Conservation (phyloP, 2,113 vertebrate genomes). For the Chelonoidis abingdonii region DNA sequence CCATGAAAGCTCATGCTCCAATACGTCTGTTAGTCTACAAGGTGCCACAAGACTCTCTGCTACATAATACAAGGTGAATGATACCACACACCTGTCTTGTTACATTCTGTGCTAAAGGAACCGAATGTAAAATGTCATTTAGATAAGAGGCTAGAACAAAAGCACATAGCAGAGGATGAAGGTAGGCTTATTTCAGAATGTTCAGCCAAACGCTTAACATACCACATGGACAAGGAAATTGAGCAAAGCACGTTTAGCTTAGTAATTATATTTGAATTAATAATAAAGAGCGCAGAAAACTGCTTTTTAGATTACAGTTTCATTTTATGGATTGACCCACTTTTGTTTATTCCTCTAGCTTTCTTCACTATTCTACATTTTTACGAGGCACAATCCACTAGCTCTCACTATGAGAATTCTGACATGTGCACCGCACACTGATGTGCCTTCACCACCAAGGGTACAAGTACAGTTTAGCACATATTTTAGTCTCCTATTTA, state of each 20-base stretch:
- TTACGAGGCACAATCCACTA: neutral
- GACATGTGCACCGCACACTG: neutral
- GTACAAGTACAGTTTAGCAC: neutral
- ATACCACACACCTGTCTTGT: neutral
- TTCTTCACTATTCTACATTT: neutral
- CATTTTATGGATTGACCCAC: neutral
- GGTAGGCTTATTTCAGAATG: neutral
- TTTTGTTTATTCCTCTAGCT: neutral
- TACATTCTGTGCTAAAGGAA: neutral
- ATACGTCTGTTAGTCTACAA: no score
- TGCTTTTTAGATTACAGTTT: neutral
- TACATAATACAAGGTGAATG: neutral
- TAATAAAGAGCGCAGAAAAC: neutral
- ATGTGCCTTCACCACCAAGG: neutral
- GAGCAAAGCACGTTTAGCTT: neutral
- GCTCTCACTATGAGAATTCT: neutral
- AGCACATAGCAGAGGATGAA: neutral
- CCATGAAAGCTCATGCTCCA: no score
- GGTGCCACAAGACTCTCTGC: no score
- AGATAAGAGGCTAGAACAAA: accelerated
- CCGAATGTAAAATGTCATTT: neutral
- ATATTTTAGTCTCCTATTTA: accelerated
- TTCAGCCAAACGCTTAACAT: neutral
- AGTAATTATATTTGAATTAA: neutral
- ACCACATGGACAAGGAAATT: neutral